These are phyloP conservation scores for Halcyon senegalensis DNA, from an alignment of 2,113 vertebrate genomes.

Conservation along the genomic window DNA sequence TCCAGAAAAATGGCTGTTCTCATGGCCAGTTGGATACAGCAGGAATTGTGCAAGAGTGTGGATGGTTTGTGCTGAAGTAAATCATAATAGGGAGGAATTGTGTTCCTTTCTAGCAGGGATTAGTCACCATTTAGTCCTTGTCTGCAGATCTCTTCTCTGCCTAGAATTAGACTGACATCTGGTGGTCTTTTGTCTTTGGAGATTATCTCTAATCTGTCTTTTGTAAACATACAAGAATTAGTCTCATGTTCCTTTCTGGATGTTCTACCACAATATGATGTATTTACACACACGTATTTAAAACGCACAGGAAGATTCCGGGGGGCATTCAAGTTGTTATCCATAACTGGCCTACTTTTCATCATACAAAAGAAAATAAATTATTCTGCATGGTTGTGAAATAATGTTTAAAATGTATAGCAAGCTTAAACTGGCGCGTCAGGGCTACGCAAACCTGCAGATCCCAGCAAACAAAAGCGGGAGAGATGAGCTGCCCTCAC, in stretches of 20 bases:
- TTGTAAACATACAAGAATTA: slow-evolving; percentile 10
- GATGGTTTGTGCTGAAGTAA: background rate
- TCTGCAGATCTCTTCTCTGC: slow-evolving; percentile 33
- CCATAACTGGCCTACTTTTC: slow-evolving; percentile 1
- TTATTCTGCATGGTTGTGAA: background rate
- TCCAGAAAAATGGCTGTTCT: background rate
- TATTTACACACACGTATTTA: background rate
- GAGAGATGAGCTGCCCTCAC: background rate
- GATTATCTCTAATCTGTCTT: slow-evolving; percentile 40
- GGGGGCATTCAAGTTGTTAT: background rate
- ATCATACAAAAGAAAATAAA: background rate
- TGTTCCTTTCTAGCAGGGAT: background rate
- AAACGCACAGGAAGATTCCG: background rate
- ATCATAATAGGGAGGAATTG: background rate
- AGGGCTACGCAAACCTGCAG: background rate
- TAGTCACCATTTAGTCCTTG: slow-evolving; percentile 33
- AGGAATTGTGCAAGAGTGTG: background rate
- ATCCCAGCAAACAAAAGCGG: background rate
- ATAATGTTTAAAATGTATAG: background rate
- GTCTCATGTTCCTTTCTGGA: background rate
- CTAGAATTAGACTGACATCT: slow-evolving; percentile 63
- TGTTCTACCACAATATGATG: background rate
- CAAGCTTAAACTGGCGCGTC: background rate
- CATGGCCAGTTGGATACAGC: background rate
- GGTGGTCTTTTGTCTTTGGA: slow-evolving; percentile 44